Base-by-base conservation (phyloP, 2,888 invertebrate species). In the Orthosia gothica region DNA sequence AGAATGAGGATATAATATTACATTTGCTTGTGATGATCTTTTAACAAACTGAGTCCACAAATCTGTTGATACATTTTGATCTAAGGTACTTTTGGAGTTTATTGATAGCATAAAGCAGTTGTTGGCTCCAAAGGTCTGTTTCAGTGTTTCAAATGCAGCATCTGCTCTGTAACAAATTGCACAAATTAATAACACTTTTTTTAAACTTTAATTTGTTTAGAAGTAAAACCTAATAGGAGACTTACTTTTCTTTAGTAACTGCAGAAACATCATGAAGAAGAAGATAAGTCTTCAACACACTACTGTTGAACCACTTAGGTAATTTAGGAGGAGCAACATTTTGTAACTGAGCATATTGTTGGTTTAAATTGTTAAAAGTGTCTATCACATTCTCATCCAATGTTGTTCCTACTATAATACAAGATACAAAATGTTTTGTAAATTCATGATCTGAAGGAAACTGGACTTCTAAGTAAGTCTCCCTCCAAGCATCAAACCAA, bases 401-500 rank as follows among this genome's bases (percentile, higher is more conserved):
- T 50, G 98, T 97, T 32, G 98, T 97, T 26, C 98, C 97, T 18
- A 98, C 98, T 88, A 99, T 97, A 89, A 99, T 97, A 92, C 99
- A 99, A 18, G 98, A 98, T 69, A 99, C 92, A 90, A 98, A 98
- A 93, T 99, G 99, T 90, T 98, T 98, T 0, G 99, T 98, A 91
- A 99, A 99, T 95, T 99, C 99, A 96, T 99, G 99, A 91, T 99
- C 99, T 7, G 98, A 98, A 23, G 98, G 98, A 92, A 98, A 98
- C 91, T 99, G 98, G 76, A 99, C 98, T 90, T 98, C 98, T 61
- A 99, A 96, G 94, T 99, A 99, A 47, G 98, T 98, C 88, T 99
- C 99, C 88, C 99, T 97, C 99, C 99, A 99, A 15, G 98, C 97
- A 93, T 99, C 99, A 97, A 98, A 99, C 99, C 99, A 99, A 18